Conservation (phyloP, 2,888 invertebrate genomes). For the Muscina levida region DNA sequence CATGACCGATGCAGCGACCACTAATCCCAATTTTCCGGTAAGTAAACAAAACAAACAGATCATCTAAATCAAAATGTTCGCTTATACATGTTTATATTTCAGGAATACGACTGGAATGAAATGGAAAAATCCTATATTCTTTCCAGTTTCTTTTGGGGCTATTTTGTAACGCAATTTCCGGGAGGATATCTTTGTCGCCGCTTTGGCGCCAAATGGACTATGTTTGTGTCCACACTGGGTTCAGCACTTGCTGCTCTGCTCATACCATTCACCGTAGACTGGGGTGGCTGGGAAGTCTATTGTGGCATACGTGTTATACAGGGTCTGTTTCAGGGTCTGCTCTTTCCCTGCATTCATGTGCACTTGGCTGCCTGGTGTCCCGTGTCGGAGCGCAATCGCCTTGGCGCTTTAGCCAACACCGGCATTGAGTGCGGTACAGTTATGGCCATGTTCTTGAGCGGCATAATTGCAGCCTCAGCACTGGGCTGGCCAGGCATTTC, state of each 20-base stretch:
- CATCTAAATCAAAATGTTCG: background rate
- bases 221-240: conserved; percentile 82
- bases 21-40: conserved; percentile 81
- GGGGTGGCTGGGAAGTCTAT: conserved; percentile 84
- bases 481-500: conserved; percentile 86
- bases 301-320: conserved; percentile 83
- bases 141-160: conserved; percentile 90
- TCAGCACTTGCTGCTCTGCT: conserved; percentile 84
- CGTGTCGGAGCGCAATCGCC: conserved; percentile 82
- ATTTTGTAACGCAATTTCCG: conserved; percentile 84
- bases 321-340: conserved; percentile 85
- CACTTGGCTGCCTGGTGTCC: conserved; percentile 87
- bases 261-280: conserved; percentile 85
- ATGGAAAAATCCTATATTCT: conserved; percentile 82
- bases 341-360: conserved; percentile 85
- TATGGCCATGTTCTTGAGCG: conserved; percentile 84
- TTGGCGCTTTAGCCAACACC: conserved; percentile 82
- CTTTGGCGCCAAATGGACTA: conserved; percentile 85
- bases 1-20: conserved; percentile 83
- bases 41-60: conserved; percentile 65
- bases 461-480: conserved; percentile 82
- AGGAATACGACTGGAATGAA: conserved; percentile 80
- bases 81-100: conserved; percentile 35
- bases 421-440: conserved; percentile 86
- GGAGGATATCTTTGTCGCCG: conserved; percentile 86